Evolutionary conservation across 2,888 invertebrate species (phyloP).

Genomic region (Caenorhabditis imperialis): DNA sequence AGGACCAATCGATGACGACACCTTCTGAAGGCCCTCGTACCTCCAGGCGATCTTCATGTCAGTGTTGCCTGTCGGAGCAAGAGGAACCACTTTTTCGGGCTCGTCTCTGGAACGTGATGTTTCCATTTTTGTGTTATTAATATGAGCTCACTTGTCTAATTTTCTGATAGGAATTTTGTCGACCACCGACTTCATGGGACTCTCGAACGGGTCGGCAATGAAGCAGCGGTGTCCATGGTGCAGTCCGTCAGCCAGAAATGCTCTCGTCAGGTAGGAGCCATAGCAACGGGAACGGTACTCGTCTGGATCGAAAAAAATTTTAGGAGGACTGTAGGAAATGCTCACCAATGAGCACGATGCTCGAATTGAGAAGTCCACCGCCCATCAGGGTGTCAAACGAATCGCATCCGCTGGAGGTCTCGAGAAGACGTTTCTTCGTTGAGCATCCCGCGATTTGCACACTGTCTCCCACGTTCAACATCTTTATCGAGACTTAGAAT

Average conservation of each 20-base stretch:
- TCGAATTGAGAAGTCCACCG: conserved; percentile 41
- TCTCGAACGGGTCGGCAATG: conserved; percentile 34
- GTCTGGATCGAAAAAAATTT: too few species aligned
- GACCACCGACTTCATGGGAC: conserved; percentile 5
- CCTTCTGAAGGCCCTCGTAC: conserved; percentile 31
- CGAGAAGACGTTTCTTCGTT: conserved; percentile 49
- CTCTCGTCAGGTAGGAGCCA: conserved; percentile 25
- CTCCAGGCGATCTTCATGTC: conserved; percentile 52
- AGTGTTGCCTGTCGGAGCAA: background rate
- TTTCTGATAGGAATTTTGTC: conserved; percentile 28
- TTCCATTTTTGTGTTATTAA: too few species aligned
- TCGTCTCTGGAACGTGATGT: background rate
- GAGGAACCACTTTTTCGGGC: background rate
- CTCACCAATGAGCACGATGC: conserved; percentile 48
- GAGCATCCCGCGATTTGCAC: conserved; percentile 56
- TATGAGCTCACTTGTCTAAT: too few species aligned
- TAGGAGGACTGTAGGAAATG: too few species aligned
- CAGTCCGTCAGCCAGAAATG: conserved; percentile 49
- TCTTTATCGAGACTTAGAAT: background rate
- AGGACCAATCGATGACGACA: conserved; percentile 20
- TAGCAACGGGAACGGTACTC: conserved; percentile 38
- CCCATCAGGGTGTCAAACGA: conserved; percentile 50
- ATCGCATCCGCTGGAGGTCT: conserved; percentile 46
- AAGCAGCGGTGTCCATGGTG: conserved; percentile 37
- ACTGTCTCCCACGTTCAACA: conserved; percentile 50